Conservation (phyloP, 2,888 invertebrate genomes). For the Acronicta aceris region DNA sequence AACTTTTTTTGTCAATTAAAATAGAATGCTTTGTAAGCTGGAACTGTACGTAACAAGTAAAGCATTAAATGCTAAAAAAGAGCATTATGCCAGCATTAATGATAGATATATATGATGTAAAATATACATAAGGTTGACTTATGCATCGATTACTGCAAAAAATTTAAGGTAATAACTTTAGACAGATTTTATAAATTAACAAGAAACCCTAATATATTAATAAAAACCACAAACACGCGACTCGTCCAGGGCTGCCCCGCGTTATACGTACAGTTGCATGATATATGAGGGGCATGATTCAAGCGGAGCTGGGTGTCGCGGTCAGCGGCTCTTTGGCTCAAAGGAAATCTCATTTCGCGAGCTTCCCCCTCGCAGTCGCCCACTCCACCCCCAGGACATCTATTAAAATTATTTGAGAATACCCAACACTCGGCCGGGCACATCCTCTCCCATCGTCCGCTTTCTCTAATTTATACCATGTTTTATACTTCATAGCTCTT, state of each 20-base stretch:
- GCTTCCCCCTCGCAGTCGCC: slow-evolving; percentile 55
- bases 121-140: too few relatives aligned
- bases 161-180: not conserved
- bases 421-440: slow-evolving; percentile 68
- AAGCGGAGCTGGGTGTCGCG: slow-evolving; percentile 72
- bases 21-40: slow-evolving; percentile 8
- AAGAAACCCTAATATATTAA: slow-evolving; percentile 47
- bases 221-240: slow-evolving; percentile 49
- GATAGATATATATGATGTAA: too few relatives aligned
- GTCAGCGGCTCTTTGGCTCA: slow-evolving; percentile 80
- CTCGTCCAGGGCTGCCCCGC: slow-evolving; percentile 46
- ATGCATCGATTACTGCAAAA: too few relatives aligned
- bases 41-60: not conserved
- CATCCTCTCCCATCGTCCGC: slow-evolving; percentile 54
- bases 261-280: slow-evolving; percentile 67
- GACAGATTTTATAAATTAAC: not conserved
- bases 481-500: slow-evolving; percentile 70
- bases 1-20: slow-evolving; percentile 9
- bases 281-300: slow-evolving; percentile 76
- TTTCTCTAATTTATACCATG: slow-evolving; percentile 68
- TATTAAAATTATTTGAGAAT: slow-evolving; percentile 87
- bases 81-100: too few relatives aligned
- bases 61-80: too few relatives aligned
- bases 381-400: slow-evolving; percentile 70
- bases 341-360: slow-evolving; percentile 87